Percentiles rank a stretch among this genome's conserved stretches.
Evolutionary conservation across 1,140 invertebrate species (phyloP).

Genomic region (Homalodisca vitripennis): DNA sequence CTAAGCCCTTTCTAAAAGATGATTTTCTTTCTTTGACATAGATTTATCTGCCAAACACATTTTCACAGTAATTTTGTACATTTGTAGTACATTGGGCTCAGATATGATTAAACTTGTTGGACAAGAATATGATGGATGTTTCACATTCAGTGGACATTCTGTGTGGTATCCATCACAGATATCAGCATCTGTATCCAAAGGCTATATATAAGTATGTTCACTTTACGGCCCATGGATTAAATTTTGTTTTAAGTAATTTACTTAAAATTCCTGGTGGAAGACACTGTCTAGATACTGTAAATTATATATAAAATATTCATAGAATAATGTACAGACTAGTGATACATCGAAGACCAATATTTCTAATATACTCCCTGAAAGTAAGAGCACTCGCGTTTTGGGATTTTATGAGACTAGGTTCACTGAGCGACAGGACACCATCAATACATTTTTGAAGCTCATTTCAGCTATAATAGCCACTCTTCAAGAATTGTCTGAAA

Average conservation of each 20-base stretch:
- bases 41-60: neutral
- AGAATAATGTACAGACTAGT: neutral
- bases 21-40: neutral
- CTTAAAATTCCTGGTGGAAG: conserved; percentile 20
- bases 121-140: conserved; percentile 30
- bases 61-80: neutral
- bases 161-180: conserved; percentile 6
- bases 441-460: neutral
- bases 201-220: conserved; percentile 31
- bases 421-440: conserved; percentile 3
- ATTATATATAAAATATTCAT: conserved; percentile 16
- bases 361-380: conserved; percentile 11
- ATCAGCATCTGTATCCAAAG: conserved; percentile 4
- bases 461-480: neutral
- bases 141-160: conserved; percentile 23
- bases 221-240: conserved; percentile 27
- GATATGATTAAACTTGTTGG: no score
- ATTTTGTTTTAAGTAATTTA: conserved; percentile 22
- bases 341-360: conserved; percentile 3
- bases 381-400: neutral
- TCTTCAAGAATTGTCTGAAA: conserved; percentile 13
- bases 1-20: neutral
- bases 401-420: neutral
- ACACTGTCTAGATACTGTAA: conserved; percentile 22
- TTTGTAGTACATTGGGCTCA: neutral